Evolutionary conservation across 2,797 vertebrate genomes (phyloP), one percentile per base, ranked within the genome.

Genomic region (Brachymystax lenok): DNA sequence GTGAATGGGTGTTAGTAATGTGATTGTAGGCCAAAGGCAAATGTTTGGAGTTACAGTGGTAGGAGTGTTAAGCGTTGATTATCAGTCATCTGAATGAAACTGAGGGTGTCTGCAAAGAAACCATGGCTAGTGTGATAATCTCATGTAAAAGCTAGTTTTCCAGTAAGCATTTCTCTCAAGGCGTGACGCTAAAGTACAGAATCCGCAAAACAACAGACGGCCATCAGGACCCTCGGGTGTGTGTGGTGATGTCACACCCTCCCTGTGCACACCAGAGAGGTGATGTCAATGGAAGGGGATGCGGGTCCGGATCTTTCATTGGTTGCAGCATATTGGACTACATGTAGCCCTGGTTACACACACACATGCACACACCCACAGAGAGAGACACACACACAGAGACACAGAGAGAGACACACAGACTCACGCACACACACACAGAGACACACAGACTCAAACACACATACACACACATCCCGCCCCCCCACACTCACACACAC

Each of bases 261-360:
- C 83, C 1, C 16, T 13, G 7, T 19, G 63, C 51, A 4, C 78
- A 71, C 72, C 75, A 6, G 83, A 80, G 83, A 79, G 74, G 82
- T 88, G 83, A 91, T 83, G 81, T 84, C 82, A 88, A 30, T 35
- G 27, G 69, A 80, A 69, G 76, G 83, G 63, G 73, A 82, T 4
- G 69, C 27, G 46, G 73, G 21, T 64, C 70, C 28, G 54, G 75
- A 88, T 80, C 82, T 79, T 79, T 77, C 75, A 85, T 85, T 83
- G 80, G 84, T 88, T 61, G 83, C 24, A 70, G 27, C 27, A 78
- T 71, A 78, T 82, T 79, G 77, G 75, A 82, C 76, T 73, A 72
- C 81, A 77, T 78, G 75, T 70, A 17, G 4, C 19, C 1, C 40
- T 66, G 24, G n/a, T 71, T 27, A 71, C 35, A 40, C 6, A 40